phyloP scores from a whole-genome alignment of 2,113 vertebrate genomes.

The Rattus rattus region DNA sequence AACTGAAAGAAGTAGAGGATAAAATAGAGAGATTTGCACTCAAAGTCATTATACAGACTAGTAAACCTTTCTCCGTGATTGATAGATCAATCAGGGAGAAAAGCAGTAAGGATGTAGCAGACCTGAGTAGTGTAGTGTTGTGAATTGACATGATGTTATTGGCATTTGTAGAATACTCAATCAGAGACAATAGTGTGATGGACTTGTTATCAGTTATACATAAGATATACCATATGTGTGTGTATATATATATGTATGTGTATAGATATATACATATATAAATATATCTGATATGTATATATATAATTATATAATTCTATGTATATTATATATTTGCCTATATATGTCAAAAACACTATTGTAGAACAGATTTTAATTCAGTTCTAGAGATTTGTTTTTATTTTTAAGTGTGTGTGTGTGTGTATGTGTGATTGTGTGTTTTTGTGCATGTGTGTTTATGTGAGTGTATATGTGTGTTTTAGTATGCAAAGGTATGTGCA shows the following conservation, averaged over 20 bases:
- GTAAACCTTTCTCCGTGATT: neutral
- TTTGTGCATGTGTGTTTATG: too few species aligned
- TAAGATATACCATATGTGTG: neutral
- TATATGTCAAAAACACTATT: neutral
- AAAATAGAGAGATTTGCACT: neutral
- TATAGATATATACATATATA: neutral
- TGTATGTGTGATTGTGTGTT: neutral
- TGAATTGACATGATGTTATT: neutral
- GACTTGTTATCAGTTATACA: neutral
- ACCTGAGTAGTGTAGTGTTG: neutral
- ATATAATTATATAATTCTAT: neutral
- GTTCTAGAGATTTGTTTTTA: neutral
- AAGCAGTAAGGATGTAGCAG: neutral
- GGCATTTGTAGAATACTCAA: neutral
- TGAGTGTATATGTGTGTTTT: neutral
- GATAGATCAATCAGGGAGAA: neutral
- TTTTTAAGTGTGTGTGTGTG: neutral
- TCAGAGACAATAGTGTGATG: neutral
- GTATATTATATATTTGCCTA: neutral
- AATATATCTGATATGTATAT: accelerated
- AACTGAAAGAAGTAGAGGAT: neutral
- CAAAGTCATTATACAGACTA: neutral
- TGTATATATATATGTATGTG: accelerated
- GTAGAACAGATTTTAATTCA: neutral
- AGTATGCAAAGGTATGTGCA: neutral